Evolutionary conservation across 2,888 invertebrate species (phyloP), one percentile per base, ranked within the genome.

Genomic region (Macrosiphum euphorbiae): DNA sequence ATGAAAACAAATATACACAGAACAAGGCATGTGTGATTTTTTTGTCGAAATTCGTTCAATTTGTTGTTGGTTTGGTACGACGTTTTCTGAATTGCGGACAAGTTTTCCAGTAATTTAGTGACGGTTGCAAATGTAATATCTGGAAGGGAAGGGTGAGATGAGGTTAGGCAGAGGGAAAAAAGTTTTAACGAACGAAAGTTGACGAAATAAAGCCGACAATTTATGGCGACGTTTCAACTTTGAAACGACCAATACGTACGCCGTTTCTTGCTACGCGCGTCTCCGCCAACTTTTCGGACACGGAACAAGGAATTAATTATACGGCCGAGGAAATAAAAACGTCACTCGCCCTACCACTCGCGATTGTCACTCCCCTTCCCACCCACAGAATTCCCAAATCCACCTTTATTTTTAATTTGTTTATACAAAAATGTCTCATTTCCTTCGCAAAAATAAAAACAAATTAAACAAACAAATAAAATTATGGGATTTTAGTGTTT

Each of bases 111-210:
- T 93, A 93, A 90, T 93, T 93, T 85, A 50, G 85, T 85, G 85
- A 90, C 90, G 90, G 89, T 90, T 85, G 89, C 84, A 85, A 93
- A 93, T 90, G 89, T 88, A 93, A 90, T 93, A 85, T 90, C 26
- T 28, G 50, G 35, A 20, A 35, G 13, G 47, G 84, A 1, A 3
- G 16, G 26, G 35, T 24, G 28, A 8, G 50, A 61, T 61, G n/a
- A 44, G 88, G 88, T 92, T 88, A 58, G 13, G 50, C 24, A 47
- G 58, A 7, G 7, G 35, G 58, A 86, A 90, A 94, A 94, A 94
- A 94, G 89, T 94, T 94, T 94, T 94, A 94, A 94, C 58, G 93
- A 94, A 94, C 89, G 90, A 94, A 94, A 94, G 93, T 90, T 94
- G 93, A 94, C 93, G 93, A 90, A 93, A 94, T 94, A 94, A 94